A percentile compares a stretch with the other conserved stretches of the same genome.
These are phyloP conservation scores for Eupithecia vulgata DNA, from an alignment of 2,888 invertebrate species.

Conservation along the genomic window DNA sequence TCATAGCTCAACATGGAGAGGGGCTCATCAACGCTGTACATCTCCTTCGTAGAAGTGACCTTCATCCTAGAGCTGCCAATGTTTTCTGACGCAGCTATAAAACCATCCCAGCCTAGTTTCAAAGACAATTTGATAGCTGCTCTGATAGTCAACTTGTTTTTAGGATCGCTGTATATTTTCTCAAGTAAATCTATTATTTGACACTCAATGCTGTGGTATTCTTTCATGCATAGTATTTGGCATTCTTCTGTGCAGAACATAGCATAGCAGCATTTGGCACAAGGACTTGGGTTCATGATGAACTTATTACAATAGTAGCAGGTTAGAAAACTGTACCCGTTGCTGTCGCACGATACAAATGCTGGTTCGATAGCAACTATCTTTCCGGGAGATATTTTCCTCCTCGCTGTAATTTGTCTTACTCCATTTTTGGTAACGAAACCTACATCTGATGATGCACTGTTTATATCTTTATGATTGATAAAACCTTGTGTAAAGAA, in stretches of 20 bases:
- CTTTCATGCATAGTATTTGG: conserved; percentile 12
- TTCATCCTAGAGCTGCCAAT: conserved; percentile 26
- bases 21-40: conserved; percentile 22
- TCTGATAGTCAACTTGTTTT: conserved; percentile 8
- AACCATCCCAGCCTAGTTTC: conserved; percentile 30
- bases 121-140: conserved; percentile 33
- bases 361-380: conserved; percentile 35
- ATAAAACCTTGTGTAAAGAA: not conserved
- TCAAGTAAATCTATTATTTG: conserved; percentile 13
- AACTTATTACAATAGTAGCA: conserved; percentile 33
- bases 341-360: not conserved
- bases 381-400: conserved; percentile 22
- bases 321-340: not conserved
- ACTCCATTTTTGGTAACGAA: conserved; percentile 14
- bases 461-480: conserved; percentile 14
- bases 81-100: conserved; percentile 23
- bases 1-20: conserved; percentile 29
- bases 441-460: conserved; percentile 23
- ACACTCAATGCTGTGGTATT: conserved; percentile 37
- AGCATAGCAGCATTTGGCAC: conserved; percentile 12
- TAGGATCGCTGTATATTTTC: not conserved
- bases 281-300: not conserved
- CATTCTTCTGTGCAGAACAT: conserved; percentile 29
- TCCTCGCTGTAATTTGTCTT: conserved; percentile 19
- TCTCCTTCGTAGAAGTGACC: conserved; percentile 15